These are phyloP conservation scores for Takifugu rubripes DNA, from an alignment of 2,797 vertebrate species.

Conservation along the genomic window DNA sequence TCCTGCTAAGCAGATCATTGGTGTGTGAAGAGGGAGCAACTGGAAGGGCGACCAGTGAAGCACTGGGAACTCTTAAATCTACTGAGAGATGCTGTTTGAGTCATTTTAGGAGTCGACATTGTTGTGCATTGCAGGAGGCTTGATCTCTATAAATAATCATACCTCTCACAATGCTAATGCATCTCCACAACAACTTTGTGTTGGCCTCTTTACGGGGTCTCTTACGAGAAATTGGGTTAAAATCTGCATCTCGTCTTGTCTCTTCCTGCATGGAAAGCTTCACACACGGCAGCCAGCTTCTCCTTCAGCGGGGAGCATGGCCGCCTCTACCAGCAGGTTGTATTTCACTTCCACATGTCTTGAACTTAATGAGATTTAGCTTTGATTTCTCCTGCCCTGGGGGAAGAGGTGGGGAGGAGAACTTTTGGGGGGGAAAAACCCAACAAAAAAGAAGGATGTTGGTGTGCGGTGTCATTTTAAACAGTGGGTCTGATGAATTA, in stretches of 20 bases:
- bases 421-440: conserved; percentile 32
- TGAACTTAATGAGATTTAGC: conserved; percentile 63
- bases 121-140: conserved; percentile 4
- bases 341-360: conserved; percentile 51
- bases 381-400: conserved; percentile 54
- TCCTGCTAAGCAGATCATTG: conserved; percentile 43
- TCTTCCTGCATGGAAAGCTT: conserved; percentile 21
- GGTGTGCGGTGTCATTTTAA: conserved; percentile 39
- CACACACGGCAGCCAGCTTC: conserved; percentile 38
- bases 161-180: not conserved
- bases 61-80: conserved; percentile 38
- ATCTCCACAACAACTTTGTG: conserved; percentile 25
- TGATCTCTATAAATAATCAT: not conserved
- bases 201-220: conserved; percentile 18
- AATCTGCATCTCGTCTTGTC: conserved; percentile 47
- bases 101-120: conserved; percentile 20
- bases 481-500: conserved; percentile 65
- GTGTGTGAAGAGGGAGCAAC: conserved; percentile 57
- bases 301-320: conserved; percentile 40
- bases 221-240: conserved; percentile 42
- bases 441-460: conserved; percentile 28
- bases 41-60: conserved; percentile 51
- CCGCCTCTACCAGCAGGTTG: conserved; percentile 45
- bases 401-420: conserved; percentile 30
- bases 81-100: conserved; percentile 23